A percentile compares a stretch with the other conserved stretches of the same genome.
Conservation (phyloP, 2,113 vertebrate species). For the Catharus bicknelli region DNA sequence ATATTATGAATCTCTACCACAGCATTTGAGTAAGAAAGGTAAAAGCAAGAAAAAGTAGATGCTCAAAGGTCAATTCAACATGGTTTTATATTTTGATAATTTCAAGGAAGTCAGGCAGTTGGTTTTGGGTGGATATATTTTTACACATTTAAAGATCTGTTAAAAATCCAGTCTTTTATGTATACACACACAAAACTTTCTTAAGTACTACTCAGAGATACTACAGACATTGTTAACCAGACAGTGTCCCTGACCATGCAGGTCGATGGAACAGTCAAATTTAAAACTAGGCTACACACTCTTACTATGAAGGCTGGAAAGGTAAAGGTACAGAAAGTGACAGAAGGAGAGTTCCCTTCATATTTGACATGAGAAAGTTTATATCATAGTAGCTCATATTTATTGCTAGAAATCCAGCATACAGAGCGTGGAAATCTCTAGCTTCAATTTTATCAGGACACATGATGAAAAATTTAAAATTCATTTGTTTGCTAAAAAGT, state of each 20-base stretch:
- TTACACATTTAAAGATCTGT: not conserved
- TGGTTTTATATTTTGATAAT: not conserved
- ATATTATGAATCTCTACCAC: not conserved
- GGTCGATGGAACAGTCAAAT: not conserved
- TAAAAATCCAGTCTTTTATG: not conserved
- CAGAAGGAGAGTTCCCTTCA: not conserved
- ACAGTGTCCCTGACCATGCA: not conserved
- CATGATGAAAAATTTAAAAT: not conserved
- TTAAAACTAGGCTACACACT: not conserved
- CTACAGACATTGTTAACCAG: not conserved
- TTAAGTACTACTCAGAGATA: not conserved
- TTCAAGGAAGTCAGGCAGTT: not conserved
- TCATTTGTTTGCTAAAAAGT: not conserved
- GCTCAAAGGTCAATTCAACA: not conserved
- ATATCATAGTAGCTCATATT: not conserved
- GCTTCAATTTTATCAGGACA: not conserved
- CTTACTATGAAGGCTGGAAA: not conserved
- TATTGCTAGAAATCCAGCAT: not conserved
- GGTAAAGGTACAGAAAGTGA: not conserved
- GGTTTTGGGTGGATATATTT: not conserved
- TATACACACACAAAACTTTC: not conserved
- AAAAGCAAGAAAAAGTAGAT: not conserved
- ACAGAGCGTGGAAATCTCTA: not conserved
- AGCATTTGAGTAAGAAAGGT: not conserved
- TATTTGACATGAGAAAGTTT: not conserved